phyloP scores from a whole-genome alignment of 1,140 invertebrate species.

The Dendrolimus kikuchii region DNA sequence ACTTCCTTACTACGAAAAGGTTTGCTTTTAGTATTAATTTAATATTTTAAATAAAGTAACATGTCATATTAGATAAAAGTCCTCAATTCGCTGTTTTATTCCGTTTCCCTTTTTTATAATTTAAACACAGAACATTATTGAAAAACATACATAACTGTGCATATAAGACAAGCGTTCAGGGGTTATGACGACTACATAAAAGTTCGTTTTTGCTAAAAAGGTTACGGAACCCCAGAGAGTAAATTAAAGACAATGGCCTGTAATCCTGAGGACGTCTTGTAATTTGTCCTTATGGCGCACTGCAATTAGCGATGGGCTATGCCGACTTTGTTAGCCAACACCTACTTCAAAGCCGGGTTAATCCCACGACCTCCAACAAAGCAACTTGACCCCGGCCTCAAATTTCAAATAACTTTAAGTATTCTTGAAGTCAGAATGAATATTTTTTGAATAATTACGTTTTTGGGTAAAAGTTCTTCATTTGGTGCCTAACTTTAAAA shows the following conservation, averaged over 20 bases:
- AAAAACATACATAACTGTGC: too few species aligned
- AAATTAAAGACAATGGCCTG: conserved; percentile 10
- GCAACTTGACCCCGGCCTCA: conserved; percentile 3
- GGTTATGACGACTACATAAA: too few species aligned
- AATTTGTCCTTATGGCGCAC: conserved; percentile 10
- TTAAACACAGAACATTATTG: too few species aligned
- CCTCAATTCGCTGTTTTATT: too few species aligned
- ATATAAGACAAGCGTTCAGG: too few species aligned
- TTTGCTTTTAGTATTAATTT: too few species aligned
- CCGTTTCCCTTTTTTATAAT: too few species aligned
- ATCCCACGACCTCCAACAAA: neutral
- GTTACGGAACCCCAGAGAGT: conserved; percentile 7
- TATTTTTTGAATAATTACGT: conserved; percentile 11
- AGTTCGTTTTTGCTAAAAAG: neutral
- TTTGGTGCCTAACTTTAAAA: conserved; percentile 1
- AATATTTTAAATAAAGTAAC: too few species aligned
- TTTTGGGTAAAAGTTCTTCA: conserved; percentile 1
- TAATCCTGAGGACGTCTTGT: conserved; percentile 16
- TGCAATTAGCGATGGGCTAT: conserved; percentile 13
- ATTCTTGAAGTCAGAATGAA: conserved; percentile 7
- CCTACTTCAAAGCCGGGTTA: conserved; percentile 7
- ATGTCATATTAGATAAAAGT: too few species aligned
- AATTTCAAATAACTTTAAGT: conserved; percentile 8
- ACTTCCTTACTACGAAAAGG: too few species aligned
- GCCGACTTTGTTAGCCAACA: conserved; percentile 15